phyloP scores from a whole-genome alignment of 2,888 invertebrate species.

The Melanargia galathea region DNA sequence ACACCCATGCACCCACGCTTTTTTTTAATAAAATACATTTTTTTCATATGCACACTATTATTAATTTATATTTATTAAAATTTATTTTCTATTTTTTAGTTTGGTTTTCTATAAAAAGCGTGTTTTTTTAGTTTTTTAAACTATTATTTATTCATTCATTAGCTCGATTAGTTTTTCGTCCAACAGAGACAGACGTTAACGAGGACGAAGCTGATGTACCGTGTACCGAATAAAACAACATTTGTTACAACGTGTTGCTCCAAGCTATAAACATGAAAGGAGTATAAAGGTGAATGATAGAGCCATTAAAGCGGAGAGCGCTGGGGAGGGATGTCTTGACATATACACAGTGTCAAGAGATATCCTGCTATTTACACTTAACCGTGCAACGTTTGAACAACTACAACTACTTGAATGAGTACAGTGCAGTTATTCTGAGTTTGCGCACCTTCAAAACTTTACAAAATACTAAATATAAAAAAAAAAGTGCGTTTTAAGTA shows the following conservation, averaged over 20 bases:
- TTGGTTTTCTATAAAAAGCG: too few relatives aligned
- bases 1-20: too few relatives aligned
- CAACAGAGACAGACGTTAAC: constrained; percentile 12
- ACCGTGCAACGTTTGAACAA: constrained; percentile 22
- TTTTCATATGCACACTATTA: too few relatives aligned
- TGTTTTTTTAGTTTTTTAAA: too few relatives aligned
- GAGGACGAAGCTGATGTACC: constrained; percentile 14
- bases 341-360: constrained; percentile 25
- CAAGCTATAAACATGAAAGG: constrained; percentile 32
- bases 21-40: too few relatives aligned
- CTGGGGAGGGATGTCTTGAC: constrained; percentile 26
- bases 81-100: too few relatives aligned
- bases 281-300: constrained; percentile 32
- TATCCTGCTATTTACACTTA: constrained; percentile 28
- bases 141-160: constrained; percentile 4
- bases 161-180: constrained; percentile 1
- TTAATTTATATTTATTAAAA: too few relatives aligned
- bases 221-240: constrained; percentile 28
- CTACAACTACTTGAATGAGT: constrained; percentile 5
- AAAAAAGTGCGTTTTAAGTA: too few relatives aligned
- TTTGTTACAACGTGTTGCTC: constrained; percentile 35
- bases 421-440: too few relatives aligned
- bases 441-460: too few relatives aligned
- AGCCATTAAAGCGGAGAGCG: constrained; percentile 33
- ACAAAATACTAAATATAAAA: too few relatives aligned